Base-by-base conservation (phyloP, 2,113 vertebrate species). In the Muscicapa adusta region DNA sequence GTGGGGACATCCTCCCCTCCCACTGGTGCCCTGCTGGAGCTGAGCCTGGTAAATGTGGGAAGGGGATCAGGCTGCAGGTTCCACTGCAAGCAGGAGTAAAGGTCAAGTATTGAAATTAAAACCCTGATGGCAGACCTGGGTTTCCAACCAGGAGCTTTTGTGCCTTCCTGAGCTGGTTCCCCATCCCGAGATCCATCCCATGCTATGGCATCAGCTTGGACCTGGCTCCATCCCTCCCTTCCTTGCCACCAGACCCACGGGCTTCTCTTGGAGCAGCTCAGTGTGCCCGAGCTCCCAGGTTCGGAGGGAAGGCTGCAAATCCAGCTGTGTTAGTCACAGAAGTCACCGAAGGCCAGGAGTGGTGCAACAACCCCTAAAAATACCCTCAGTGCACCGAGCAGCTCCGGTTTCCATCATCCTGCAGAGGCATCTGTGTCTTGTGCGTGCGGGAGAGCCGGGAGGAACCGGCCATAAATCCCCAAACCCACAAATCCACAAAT, bases 251-350 rank as follows among this genome's bases (percentile, higher is more conserved):
- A 16, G 14, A 47, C 26, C 4, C 0, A 8, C 0, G 8, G 33
- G 63, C 56, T 79, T 8, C 65, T 54, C 42, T 10, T 0, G 2
- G 20, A 2, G 8, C 28, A 6, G 31, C 76, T 73, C 7, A 1
- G 0, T 0, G 53, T 8, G 48, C 33, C 11, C 2, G 2, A 50
- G 50, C 17, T 0, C 5, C 66, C 47, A 0, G 14, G 12, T 9
- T 48, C 40, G 3, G 66, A 19, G 0, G 3, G 57, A 38, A 22
- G 2, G 3, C 81, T 0, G 0, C n/a, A 12, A 8, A 58, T 16
- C 82, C 85, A 16, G 51, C 67, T 15, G 50, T 1, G 2, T 40
- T 60, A 60, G n/a, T 47, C 91, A 48, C 1, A 16, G 8, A 18
- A 91, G 75, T 15, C 76, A 45, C 65, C 5, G 0, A 25, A 33